Evolutionary conservation across 2,888 invertebrate genomes (phyloP).

Genomic region (Ectemnius lituratus): DNA sequence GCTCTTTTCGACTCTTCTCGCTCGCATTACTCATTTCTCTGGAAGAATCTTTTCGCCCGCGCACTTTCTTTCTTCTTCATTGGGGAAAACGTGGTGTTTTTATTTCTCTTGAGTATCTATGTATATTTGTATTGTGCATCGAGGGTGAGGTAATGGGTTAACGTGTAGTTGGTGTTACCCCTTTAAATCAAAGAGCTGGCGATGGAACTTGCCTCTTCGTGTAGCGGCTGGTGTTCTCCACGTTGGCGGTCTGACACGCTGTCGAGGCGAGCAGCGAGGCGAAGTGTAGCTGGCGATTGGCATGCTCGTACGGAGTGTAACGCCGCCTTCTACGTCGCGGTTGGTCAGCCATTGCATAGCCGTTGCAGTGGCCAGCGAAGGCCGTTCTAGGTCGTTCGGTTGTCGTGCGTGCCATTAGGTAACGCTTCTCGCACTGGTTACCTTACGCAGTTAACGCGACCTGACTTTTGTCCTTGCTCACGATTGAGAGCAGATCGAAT

Average conservation of each 20-base stretch:
- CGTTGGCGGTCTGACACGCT: not conserved
- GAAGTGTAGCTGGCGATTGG: constrained; percentile 46
- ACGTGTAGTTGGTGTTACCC: too few relatives aligned
- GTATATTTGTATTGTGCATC: too few relatives aligned
- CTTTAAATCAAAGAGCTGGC: constrained; percentile 6
- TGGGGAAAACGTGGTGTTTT: too few relatives aligned
- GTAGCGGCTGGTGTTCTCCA: not conserved
- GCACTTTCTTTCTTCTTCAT: too few relatives aligned
- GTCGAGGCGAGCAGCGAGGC: not conserved
- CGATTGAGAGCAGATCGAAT: constrained; percentile 33
- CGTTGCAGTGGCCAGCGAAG: constrained; percentile 55
- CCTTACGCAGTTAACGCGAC: constrained; percentile 52
- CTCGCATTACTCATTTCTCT: too few relatives aligned
- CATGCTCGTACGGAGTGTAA: constrained; percentile 55
- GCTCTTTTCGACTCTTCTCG: too few relatives aligned
- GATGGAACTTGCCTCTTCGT: not conserved
- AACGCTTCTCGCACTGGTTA: constrained; percentile 54
- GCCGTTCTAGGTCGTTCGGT: constrained; percentile 69
- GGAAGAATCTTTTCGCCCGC: too few relatives aligned
- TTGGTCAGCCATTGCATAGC: constrained; percentile 64
- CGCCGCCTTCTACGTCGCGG: constrained; percentile 57
- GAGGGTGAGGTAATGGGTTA: too few relatives aligned
- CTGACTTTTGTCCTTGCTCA: constrained; percentile 53
- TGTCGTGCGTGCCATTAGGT: constrained; percentile 48
- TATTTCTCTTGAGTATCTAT: too few relatives aligned